Evolutionary conservation across 1,140 invertebrate genomes (phyloP).

Genomic region (Tetramorium alpestre): DNA sequence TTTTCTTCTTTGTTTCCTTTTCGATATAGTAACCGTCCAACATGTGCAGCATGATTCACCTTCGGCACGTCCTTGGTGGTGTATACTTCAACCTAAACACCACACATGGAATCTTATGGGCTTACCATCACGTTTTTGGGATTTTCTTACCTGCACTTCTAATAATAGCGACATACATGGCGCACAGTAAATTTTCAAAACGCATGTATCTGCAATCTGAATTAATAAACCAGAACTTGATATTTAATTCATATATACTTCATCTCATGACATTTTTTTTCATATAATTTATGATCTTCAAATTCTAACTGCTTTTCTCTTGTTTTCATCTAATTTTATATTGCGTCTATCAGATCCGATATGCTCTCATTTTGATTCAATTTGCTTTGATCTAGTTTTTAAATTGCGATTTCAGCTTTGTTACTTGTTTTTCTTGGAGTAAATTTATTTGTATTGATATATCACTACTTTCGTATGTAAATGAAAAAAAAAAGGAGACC

Average conservation of each 20-base stretch:
- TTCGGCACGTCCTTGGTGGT: constrained; percentile 70
- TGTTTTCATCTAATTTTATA: background rate
- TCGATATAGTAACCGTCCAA: constrained; percentile 38
- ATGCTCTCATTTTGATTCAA: background rate
- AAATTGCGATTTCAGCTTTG: background rate
- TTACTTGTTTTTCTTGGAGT: background rate
- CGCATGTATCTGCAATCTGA: constrained; percentile 77
- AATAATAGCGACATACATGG: constrained; percentile 76
- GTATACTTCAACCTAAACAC: constrained; percentile 65
- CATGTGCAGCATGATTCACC: constrained; percentile 67
- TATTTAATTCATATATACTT: constrained; percentile 59
- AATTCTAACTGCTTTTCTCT: background rate
- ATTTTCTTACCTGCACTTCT: constrained; percentile 71
- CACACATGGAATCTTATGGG: constrained; percentile 41
- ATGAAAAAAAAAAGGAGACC: background rate
- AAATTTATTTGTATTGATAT: background rate
- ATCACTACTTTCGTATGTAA: background rate
- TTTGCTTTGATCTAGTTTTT: background rate
- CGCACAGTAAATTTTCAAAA: constrained; percentile 39
- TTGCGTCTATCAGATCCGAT: background rate
- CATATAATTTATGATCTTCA: background rate
- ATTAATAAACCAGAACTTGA: constrained; percentile 75
- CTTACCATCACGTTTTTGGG: constrained; percentile 76
- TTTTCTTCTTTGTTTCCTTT: constrained; percentile 24
- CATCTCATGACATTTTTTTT: background rate